Conservation (phyloP, 2,888 invertebrate genomes). For the Brenthis hecate region DNA sequence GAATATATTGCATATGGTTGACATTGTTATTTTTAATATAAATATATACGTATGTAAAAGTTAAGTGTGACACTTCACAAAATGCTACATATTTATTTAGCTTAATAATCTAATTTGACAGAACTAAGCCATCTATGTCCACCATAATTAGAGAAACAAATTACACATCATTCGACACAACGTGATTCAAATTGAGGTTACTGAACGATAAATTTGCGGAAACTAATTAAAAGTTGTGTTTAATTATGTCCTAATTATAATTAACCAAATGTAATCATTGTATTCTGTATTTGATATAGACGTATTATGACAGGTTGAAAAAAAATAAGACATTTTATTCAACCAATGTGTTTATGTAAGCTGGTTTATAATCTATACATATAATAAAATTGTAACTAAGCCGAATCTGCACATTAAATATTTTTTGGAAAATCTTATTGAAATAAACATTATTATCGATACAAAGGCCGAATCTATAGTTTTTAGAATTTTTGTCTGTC, state of each 20-base stretch:
- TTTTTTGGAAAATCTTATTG: too few species aligned
- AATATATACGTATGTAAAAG: too few species aligned
- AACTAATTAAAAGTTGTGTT: slow-evolving; percentile 9
- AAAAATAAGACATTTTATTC: not conserved
- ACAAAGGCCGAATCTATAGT: too few species aligned
- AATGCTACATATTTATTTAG: too few species aligned
- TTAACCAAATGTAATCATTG: not conserved
- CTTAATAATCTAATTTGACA: not conserved
- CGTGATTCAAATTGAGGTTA: slow-evolving; percentile 13
- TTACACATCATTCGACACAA: slow-evolving; percentile 10
- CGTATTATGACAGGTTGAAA: too few species aligned
- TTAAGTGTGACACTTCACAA: too few species aligned
- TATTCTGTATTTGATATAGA: not conserved
- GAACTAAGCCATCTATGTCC: not conserved
- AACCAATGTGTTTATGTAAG: not conserved
- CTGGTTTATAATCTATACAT: not conserved
- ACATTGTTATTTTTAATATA: too few species aligned
- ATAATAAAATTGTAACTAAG: too few species aligned
- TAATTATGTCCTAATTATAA: slow-evolving; percentile 6
- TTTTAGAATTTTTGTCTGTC: too few species aligned
- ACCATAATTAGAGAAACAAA: slow-evolving; percentile 10
- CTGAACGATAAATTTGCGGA: slow-evolving; percentile 11
- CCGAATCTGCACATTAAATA: too few species aligned
- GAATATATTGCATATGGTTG: too few species aligned
- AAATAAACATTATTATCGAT: not conserved